Base-by-base conservation (phyloP, 1,140 invertebrate genomes). In the Frieseomelitta varia region DNA sequence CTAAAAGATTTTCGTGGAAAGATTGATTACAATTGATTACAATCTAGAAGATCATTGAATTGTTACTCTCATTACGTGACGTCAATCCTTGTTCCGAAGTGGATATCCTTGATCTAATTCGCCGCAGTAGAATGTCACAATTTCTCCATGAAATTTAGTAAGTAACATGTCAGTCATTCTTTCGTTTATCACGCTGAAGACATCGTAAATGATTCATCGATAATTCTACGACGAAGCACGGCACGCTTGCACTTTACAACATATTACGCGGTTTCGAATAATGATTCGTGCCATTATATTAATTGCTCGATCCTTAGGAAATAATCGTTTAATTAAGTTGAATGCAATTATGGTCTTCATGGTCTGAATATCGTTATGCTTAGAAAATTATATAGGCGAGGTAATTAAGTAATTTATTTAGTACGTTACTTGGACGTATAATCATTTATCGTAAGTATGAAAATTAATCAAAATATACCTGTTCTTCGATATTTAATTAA, bases 71-170 rank as follows among this genome's bases (percentile, higher is more conserved):
- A 27, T 88, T 85, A 77, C 74, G 30, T 79, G 88, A 88, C 56
- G 6, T 27, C 11, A 14, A 47, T 71, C 47, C 27, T 8, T 69
- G 55, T 61, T 87, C 12, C 14, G 51, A 15, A 24, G 53, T 47
- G 19, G 72, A 63, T 77, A 86, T 56, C 87, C 88, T 88, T 89
- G 87, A 83, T 81, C 88, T 65, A 86, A 74, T 89, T 80, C 17
- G 21, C 4, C 4, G 15, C 17, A 65, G 47, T 11, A 79, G 51
- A 19, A 15, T n/a, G 79, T 71, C 56, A 85, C 68, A 68, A 84
- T 84, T 56, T 84, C 55, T 71, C 73, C 56, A 30, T 6, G 27
- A 11, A 55, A 53, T 34, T 72, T 81, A 83, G 65, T 55, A 19
- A 74, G 63, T 55, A 30, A 58, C 8, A n/a, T 58, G 27, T 63